These are phyloP conservation scores for Pleuronectes platessa DNA, from an alignment of 2,113 vertebrate species.

Conservation along the genomic window DNA sequence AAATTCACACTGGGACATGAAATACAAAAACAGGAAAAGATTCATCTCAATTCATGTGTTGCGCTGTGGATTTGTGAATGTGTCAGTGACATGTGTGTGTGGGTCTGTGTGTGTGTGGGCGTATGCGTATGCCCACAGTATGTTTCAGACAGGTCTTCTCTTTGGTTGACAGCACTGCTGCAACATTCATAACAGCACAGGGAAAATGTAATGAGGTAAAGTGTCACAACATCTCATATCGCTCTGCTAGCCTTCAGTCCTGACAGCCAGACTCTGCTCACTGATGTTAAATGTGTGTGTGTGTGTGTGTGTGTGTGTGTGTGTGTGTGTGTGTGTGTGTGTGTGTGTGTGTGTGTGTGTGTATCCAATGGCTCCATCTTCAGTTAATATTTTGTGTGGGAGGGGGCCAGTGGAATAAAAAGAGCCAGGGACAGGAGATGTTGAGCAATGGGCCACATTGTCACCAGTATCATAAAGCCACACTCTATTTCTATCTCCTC, in stretches of 20 bases:
- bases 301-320: background rate
- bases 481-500: constrained; percentile 43
- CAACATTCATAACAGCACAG: constrained; percentile 69
- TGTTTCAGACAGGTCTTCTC: constrained; percentile 64
- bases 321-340: constrained; percentile 1
- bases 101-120: constrained; percentile 15
- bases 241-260: constrained; percentile 66
- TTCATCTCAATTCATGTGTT: constrained; percentile 34
- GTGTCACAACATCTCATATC: constrained; percentile 82
- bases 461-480: constrained; percentile 38
- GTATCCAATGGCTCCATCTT: constrained; percentile 47
- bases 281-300: constrained; percentile 16
- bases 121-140: constrained; percentile 38
- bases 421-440: constrained; percentile 40
- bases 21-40: constrained; percentile 36
- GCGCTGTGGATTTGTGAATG: constrained; percentile 13
- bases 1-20: constrained; percentile 32
- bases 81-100: background rate
- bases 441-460: constrained; percentile 55
- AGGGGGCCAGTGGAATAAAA: constrained; percentile 37
- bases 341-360: constrained; percentile 30
- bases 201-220: constrained; percentile 82
- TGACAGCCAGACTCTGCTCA: constrained; percentile 70
- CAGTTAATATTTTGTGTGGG: constrained; percentile 61
- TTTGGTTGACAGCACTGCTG: constrained; percentile 74